Percentiles rank a stretch among this genome's conserved stretches.
Evolutionary conservation across 2,888 invertebrate species (phyloP).

Genomic region (Euspilapteryx auroguttella): DNA sequence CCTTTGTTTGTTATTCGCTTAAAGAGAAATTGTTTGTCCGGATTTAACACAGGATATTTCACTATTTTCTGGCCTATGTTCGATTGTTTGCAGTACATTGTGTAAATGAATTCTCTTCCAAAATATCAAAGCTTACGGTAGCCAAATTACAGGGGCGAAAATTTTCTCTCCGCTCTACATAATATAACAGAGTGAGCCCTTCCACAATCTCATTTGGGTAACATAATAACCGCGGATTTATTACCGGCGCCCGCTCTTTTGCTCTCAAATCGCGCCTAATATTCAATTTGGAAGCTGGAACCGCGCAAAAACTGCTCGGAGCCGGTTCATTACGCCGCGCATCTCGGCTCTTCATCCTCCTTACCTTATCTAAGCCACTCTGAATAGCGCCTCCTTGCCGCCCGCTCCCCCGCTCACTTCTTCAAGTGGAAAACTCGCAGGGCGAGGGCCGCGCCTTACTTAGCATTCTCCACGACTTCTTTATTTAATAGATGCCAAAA

Average conservation of each 20-base stretch:
- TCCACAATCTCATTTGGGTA: constrained; percentile 53
- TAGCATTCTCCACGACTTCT: constrained; percentile 59
- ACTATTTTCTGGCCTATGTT: too few species aligned
- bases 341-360: constrained; percentile 59
- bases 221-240: constrained; percentile 58
- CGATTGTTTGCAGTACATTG: too few species aligned
- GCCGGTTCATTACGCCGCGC: constrained; percentile 58
- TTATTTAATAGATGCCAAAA: constrained; percentile 59
- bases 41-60: too few species aligned
- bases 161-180: constrained; percentile 37
- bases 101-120: too few species aligned
- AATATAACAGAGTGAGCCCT: constrained; percentile 38
- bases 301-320: constrained; percentile 57
- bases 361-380: constrained; percentile 59
- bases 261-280: constrained; percentile 57
- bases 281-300: constrained; percentile 56
- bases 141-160: constrained; percentile 41
- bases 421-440: constrained; percentile 57
- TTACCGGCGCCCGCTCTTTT: constrained; percentile 52
- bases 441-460: constrained; percentile 58
- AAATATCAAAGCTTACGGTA: constrained; percentile 35
- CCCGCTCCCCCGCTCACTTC: constrained; percentile 35
- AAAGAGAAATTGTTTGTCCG: constrained; percentile 3
- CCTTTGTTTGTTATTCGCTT: constrained; percentile 9
- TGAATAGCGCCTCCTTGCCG: constrained; percentile 36